Base-by-base conservation (phyloP, 2,113 vertebrate species). In the Pipa parva region DNA sequence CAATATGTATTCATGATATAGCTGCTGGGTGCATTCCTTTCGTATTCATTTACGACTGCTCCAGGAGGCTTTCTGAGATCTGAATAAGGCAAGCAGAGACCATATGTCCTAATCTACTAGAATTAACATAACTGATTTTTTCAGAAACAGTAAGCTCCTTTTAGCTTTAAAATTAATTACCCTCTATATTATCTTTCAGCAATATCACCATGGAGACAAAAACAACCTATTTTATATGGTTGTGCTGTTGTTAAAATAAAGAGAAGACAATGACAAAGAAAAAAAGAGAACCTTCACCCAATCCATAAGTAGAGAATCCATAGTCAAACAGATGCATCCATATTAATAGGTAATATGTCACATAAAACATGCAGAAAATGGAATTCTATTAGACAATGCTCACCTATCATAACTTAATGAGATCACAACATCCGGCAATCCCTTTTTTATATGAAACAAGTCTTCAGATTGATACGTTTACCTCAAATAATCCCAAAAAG, bases 91-190 rank as follows among this genome's bases (percentile, higher is more conserved):
- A 17, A 61, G 24, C 26, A 42, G 12, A 17, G 18, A 7, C 28
- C 33, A 54, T 25, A 24, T 54, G 18, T 59, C 33, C 46, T 39
- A 37, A 50, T 59, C 31, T 51, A 21, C 22, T 21, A 28, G 10
- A 29, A 42, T 52, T 36, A 37, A 18, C 6, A 45, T 15, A 39
- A 39, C 49, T 8, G 50, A 27, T 33, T 7, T 24, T 50, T 33
- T 33, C 27, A 33, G 29, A 49, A 31, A 59, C 54, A 31, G 42
- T 36, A 36, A 24, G 28, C 3, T 24, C 33, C 37, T 59, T 17
- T 36, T 10, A 27, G 56, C 31, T 61, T 61, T 61, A 52, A 69
- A 61, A 69, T 69, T 50, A 69, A 60, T 69, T 60, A 54, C 18
- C 24, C 20, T 52, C 54, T 59, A 33, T 59, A 48, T 27, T 24